A percentile compares a stretch with the other conserved stretches of the same genome.
These are phyloP conservation scores for Megalops atlanticus DNA, from an alignment of 2,113 vertebrate species.

Conservation along the genomic window DNA sequence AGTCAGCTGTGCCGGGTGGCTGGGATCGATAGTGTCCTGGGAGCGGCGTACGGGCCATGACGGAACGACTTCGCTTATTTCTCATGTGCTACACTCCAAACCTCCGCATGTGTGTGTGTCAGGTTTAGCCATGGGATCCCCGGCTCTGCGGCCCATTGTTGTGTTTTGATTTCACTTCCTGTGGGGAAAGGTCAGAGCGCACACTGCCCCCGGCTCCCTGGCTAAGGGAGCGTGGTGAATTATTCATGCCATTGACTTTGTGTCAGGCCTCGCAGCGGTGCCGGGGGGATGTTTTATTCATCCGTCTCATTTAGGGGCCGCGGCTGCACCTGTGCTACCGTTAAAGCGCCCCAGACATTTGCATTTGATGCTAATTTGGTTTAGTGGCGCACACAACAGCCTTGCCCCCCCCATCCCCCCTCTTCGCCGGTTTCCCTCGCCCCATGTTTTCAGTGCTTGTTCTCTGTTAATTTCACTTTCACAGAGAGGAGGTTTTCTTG, in stretches of 20 bases:
- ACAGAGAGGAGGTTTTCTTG: slow-evolving; percentile 81
- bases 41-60: neutral
- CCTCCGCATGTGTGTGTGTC: slow-evolving; percentile 39
- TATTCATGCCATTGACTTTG: slow-evolving; percentile 98
- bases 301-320: slow-evolving; percentile 97
- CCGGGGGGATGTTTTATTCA: slow-evolving; percentile 98
- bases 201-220: slow-evolving; percentile 83
- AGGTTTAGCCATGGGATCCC: slow-evolving; percentile 38
- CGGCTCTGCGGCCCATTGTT: slow-evolving; percentile 42
- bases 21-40: neutral
- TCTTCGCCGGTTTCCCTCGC: slow-evolving; percentile 16
- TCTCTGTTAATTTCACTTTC: slow-evolving; percentile 88
- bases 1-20: no score
- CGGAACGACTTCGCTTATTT: slow-evolving; percentile 41
- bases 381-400: slow-evolving; percentile 88
- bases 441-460: slow-evolving; percentile 62
- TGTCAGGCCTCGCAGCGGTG: slow-evolving; percentile 90
- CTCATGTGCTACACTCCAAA: slow-evolving; percentile 40
- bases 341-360: slow-evolving; percentile 92
- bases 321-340: slow-evolving; percentile 94
- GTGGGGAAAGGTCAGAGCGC: slow-evolving; percentile 86
- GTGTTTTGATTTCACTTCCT: slow-evolving; percentile 66
- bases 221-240: slow-evolving; percentile 86
- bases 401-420: slow-evolving; percentile 33
- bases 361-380: slow-evolving; percentile 95